Base-by-base conservation (phyloP, 2,888 invertebrate genomes). In the Kuschelorhynchus macadamiae region DNA sequence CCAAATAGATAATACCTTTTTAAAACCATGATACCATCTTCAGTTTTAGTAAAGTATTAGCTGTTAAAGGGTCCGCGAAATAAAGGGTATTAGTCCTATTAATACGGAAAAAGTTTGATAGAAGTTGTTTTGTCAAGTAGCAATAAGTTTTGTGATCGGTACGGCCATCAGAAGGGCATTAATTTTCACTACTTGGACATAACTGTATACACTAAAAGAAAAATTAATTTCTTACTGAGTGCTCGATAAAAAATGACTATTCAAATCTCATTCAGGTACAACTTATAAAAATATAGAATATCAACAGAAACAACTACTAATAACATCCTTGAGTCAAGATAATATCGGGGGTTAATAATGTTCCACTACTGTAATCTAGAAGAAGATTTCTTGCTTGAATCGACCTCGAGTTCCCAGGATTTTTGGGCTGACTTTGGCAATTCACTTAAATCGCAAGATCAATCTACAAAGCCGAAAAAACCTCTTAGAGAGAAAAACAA, bases 41-140 rank as follows among this genome's bases (percentile, higher is more conserved):
- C 68, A 69, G 71, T 74, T 66, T 63, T 64, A 60, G 67, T 69
- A 49, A 49, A 46, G 72, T 46, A 57, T 62, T 41, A 44, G 65
- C 57, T 53, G 63, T 30, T 55, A 65, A 65, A 68, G 60, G 64
- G 67, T 50, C 61, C 11, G 0, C 2, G 36, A 36, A 11, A 36
- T 11, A 11, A 11, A 36, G 11, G 9, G 36, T 36, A 36, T 25
- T 25, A 25, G 25, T n/a, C n/a, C n/a, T 7, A 25, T 25, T 1
- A 42, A 9, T 42, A 9, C 16, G 17, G 42, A 42, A 42, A 17
- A 14, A 36, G 14, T 36, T 36, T 30, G 8, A 30, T 11, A 12
- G 16, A 21, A 49, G 49, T 49, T 12, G 11, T 21, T 39, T 39
- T n/a, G 4, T 14, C 39, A 39, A 14, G 39, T 39, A 11, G n/a